Evolutionary conservation across 2,113 vertebrate genomes (phyloP), one percentile per base, ranked within the genome.

Genomic region (Hiodon alosoides): DNA sequence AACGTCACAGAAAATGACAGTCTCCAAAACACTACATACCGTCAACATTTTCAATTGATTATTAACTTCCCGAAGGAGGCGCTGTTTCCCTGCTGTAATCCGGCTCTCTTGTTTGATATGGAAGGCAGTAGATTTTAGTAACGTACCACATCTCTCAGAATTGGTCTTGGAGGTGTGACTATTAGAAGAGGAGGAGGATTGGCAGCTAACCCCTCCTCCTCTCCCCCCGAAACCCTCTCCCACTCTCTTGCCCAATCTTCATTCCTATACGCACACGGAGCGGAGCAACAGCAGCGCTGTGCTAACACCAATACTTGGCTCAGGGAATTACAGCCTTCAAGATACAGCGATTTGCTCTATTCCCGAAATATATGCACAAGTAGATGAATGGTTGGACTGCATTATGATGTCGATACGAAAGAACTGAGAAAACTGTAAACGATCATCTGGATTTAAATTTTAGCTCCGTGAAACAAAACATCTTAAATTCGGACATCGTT

Each of bases 241-340:
- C 73, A 47, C 31, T 75, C 70, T 71, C 69, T 59, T 55, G 46
- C 64, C 64, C 62, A 58, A 14, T 59, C 73, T 67, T 75, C 73
- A 75, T 75, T 75, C 73, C 73, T 67, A 54, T 59, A 59, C 65
- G 65, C 73, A 17, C 51, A 58, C 64, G 73, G 73, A 75, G 64
- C 65, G 65, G 65, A 66, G 64, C 53, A 59, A 48, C 73, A 75
- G 55, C 64, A 47, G 54, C 53, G 47, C 73, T 47, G 31, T 54
- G 46, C 53, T 59, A n/a, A 54, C 58, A 53, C 73, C 31, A 71
- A 17, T 47, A 75, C 46, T 67, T 74, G 64, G 64, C 73, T 75
- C 73, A 75, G 73, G 73, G 73, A 75, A 75, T 75, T 75, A 75
- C 73, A 67, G 55, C 53, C 31, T 75, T 55, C 54, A 31, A 9